These are phyloP conservation scores for Drosophila ezoana DNA, from an alignment of 2,888 invertebrate genomes.

Conservation along the genomic window DNA sequence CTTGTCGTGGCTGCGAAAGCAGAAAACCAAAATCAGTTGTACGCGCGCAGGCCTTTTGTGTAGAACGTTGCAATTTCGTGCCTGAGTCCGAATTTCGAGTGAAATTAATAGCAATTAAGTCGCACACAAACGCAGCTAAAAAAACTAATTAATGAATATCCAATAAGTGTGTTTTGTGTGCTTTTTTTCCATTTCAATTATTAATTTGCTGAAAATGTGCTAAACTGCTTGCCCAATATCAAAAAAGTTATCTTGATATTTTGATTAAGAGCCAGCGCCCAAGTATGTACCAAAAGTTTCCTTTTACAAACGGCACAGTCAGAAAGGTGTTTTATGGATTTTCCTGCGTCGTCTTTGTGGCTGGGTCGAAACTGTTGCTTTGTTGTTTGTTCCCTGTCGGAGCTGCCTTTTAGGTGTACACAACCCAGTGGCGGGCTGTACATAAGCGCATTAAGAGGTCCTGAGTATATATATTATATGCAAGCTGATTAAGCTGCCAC, in stretches of 20 bases:
- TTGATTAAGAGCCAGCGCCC: constrained; percentile 56
- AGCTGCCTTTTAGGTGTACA: constrained; percentile 57
- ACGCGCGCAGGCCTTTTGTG: constrained; percentile 70
- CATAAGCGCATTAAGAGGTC: constrained; percentile 13
- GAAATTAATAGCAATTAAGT: constrained; percentile 43
- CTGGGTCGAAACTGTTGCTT: constrained; percentile 73
- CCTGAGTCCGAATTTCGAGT: constrained; percentile 19
- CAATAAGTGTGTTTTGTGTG: constrained; percentile 9
- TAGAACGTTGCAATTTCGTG: constrained; percentile 44
- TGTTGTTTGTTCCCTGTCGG: constrained; percentile 44
- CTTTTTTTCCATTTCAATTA: constrained; percentile 4
- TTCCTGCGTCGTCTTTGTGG: constrained; percentile 49
- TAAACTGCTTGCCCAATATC: not conserved
- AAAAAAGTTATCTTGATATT: constrained; percentile 17
- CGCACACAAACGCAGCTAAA: constrained; percentile 30
- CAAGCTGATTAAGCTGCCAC: constrained; percentile 21
- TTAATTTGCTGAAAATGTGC: constrained; percentile 5
- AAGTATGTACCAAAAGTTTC: constrained; percentile 53
- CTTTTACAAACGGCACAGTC: constrained; percentile 28
- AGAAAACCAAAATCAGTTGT: constrained; percentile 73
- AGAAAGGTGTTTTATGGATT: constrained; percentile 61
- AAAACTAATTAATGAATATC: constrained; percentile 27
- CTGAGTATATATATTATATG: constrained; percentile 14
- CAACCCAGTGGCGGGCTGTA: constrained; percentile 28
- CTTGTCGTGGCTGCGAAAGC: constrained; percentile 38